A percentile compares a stretch with the other conserved stretches of the same genome.
Evolutionary conservation across 2,888 invertebrate genomes (phyloP).

Genomic region (Malachius bipustulatus): DNA sequence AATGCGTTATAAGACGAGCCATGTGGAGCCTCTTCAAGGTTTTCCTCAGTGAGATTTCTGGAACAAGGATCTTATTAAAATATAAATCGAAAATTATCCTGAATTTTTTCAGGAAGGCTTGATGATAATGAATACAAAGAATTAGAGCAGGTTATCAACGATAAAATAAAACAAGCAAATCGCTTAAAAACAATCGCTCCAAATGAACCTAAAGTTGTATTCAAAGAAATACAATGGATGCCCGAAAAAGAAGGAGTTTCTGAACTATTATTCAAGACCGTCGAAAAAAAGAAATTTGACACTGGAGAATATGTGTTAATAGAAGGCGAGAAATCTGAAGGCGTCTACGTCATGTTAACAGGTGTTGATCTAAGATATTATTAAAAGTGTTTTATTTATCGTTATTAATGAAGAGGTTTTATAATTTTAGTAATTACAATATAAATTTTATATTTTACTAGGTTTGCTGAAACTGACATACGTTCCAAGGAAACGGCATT

Average conservation of each 20-base stretch:
- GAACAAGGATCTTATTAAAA: too few species aligned
- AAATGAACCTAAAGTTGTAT: not conserved
- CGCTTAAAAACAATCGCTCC: not conserved
- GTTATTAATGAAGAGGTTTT: too few species aligned
- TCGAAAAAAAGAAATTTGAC: not conserved
- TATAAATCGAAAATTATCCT: too few species aligned
- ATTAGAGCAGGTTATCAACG: not conserved
- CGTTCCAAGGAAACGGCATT: not conserved
- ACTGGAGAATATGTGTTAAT: not conserved
- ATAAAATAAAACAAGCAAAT: not conserved
- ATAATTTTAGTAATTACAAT: too few species aligned
- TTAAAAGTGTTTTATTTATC: not conserved
- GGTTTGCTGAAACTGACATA: slow-evolving; percentile 1
- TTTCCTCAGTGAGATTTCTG: too few species aligned
- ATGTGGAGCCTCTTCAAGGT: too few species aligned
- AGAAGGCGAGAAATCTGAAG: not conserved
- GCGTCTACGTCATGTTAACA: not conserved
- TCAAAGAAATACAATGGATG: slow-evolving; percentile 1
- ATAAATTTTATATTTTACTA: not conserved
- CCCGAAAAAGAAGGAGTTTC: not conserved
- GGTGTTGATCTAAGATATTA: too few species aligned
- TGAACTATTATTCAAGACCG: not conserved
- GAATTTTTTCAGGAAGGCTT: not conserved
- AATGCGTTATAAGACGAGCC: too few species aligned
- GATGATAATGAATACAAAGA: not conserved